phyloP scores from a whole-genome alignment of 2,888 invertebrate species.

The Merodon equestris region DNA sequence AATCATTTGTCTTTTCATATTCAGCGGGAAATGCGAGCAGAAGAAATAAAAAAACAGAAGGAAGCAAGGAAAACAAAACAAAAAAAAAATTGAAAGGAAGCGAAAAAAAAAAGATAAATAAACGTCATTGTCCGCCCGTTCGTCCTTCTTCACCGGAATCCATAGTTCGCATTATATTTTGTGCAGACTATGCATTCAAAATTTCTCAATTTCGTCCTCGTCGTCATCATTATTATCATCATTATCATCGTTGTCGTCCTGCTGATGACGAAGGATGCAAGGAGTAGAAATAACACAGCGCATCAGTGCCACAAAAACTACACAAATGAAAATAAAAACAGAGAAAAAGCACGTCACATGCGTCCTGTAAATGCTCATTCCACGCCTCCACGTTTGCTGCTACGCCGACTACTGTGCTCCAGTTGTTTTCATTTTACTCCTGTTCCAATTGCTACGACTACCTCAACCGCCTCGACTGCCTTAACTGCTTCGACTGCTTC shows the following conservation, averaged over 20 bases:
- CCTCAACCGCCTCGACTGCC: too few relatives aligned
- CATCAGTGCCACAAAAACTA: too few relatives aligned
- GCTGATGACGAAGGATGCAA: slow-evolving; percentile 20
- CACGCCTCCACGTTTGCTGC: slow-evolving; percentile 51
- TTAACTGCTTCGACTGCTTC: background rate
- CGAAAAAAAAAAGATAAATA: too few relatives aligned
- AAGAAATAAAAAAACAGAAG: slow-evolving; percentile 21
- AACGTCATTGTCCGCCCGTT: background rate
- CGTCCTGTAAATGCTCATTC: slow-evolving; percentile 57
- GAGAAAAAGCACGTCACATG: slow-evolving; percentile 46
- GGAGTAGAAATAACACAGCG: slow-evolving; percentile 7
- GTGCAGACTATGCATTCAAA: slow-evolving; percentile 65
- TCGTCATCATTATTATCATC: too few relatives aligned
- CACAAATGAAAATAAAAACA: background rate
- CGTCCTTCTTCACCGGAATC: slow-evolving; percentile 2
- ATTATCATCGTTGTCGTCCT: too few relatives aligned
- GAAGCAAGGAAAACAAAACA: background rate
- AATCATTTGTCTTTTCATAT: slow-evolving; percentile 63
- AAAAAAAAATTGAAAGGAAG: too few relatives aligned
- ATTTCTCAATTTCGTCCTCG: slow-evolving; percentile 55
- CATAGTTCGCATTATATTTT: slow-evolving; percentile 52
- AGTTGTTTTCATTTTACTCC: background rate
- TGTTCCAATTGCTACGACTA: too few relatives aligned
- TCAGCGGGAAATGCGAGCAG: slow-evolving; percentile 57
- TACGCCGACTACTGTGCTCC: background rate